A percentile compares a stretch with the other conserved stretches of the same genome.
Conservation (phyloP, 2,888 invertebrate genomes). For the Andrena camellia region DNA sequence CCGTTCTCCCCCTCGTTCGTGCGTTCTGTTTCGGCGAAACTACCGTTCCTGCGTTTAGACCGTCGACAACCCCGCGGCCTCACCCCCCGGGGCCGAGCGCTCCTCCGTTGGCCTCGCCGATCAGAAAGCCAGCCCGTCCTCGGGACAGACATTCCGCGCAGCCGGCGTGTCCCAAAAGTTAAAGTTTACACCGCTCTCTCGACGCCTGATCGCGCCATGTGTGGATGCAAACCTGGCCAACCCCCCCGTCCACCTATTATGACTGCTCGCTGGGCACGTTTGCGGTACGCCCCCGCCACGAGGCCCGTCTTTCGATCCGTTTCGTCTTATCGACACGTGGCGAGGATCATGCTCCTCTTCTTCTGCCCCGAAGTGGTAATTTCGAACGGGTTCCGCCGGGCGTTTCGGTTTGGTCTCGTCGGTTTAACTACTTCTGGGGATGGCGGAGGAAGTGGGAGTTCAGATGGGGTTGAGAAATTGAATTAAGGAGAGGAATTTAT, state of each 20-base stretch:
- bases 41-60: constrained; percentile 37
- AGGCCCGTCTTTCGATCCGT: constrained; percentile 45
- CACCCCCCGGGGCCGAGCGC: constrained; percentile 22
- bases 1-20: constrained; percentile 33
- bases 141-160: constrained; percentile 82
- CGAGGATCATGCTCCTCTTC: constrained; percentile 21
- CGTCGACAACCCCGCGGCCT: constrained; percentile 29
- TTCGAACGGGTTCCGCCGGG: background rate
- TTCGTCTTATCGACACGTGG: constrained; percentile 65
- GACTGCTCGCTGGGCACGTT: constrained; percentile 78
- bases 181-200: constrained; percentile 80
- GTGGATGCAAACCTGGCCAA: constrained; percentile 75
- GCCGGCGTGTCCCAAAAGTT: constrained; percentile 83
- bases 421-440: background rate
- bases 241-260: constrained; percentile 74
- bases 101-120: constrained; percentile 54
- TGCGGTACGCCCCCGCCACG: constrained; percentile 64
- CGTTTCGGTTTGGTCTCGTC: background rate
- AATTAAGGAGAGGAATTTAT: background rate
- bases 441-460: background rate
- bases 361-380: background rate
- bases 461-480: background rate
- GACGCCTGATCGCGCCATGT: constrained; percentile 80
- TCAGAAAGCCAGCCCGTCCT: constrained; percentile 72
- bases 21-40: constrained; percentile 48